Conservation (phyloP, 2,113 vertebrate genomes). For the Calidris pygmaea region DNA sequence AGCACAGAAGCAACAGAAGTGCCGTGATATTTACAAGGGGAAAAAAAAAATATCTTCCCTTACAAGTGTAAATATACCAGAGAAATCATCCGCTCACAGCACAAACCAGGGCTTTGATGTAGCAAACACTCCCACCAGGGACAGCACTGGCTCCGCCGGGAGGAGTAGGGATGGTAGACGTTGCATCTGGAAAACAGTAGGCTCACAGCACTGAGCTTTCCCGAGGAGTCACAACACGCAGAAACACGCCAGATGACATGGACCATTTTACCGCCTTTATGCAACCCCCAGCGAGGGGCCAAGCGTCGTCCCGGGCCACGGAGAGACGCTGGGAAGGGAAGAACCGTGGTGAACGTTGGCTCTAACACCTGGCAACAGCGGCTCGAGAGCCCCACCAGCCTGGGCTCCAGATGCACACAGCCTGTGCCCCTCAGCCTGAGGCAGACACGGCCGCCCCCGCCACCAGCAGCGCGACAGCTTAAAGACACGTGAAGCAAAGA, state of each 20-base stretch:
- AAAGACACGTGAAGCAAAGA: accelerated
- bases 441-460: background rate
- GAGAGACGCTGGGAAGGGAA: background rate
- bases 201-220: background rate
- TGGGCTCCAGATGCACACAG: background rate
- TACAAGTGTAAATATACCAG: conserved; percentile 61
- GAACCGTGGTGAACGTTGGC: background rate
- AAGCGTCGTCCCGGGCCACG: background rate
- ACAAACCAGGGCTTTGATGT: conserved; percentile 43
- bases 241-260: background rate
- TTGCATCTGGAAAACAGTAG: conserved; percentile 13
- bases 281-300: background rate
- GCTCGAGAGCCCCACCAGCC: accelerated
- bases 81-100: background rate
- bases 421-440: background rate
- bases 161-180: background rate
- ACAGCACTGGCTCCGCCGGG: background rate
- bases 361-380: background rate
- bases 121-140: conserved; percentile 40
- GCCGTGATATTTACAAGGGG: conserved; percentile 46
- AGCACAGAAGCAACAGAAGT: conserved; percentile 60
- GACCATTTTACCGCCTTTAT: background rate
- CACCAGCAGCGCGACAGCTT: background rate
- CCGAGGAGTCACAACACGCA: background rate
- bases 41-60: background rate